Evolutionary conservation across 1,140 invertebrate genomes (phyloP).

Genomic region (Meloidogyne exigua): DNA sequence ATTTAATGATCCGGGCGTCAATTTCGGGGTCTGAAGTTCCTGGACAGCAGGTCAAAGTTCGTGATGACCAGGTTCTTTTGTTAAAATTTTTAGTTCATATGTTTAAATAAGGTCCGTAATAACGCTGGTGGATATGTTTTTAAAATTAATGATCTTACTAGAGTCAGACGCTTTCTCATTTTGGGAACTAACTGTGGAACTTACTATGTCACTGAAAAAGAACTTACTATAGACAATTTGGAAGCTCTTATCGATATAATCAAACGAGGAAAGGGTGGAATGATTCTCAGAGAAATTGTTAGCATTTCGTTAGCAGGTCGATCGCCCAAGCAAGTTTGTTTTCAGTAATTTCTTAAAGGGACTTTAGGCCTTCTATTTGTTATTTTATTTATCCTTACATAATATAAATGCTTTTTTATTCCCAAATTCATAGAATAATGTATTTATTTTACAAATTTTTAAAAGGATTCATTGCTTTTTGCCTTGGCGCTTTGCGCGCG

Average conservation of each 20-base stretch:
- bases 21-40: neutral
- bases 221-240: slow-evolving; percentile 61
- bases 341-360: neutral
- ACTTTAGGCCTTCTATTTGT: too few relatives aligned
- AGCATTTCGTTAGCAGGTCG: slow-evolving; percentile 62
- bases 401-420: too few relatives aligned
- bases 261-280: slow-evolving; percentile 52
- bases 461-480: slow-evolving; percentile 53
- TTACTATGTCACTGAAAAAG: slow-evolving; percentile 56
- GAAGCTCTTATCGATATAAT: slow-evolving; percentile 59
- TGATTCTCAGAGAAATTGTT: slow-evolving; percentile 59
- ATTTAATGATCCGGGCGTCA: neutral
- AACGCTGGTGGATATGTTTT: slow-evolving; percentile 64
- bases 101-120: slow-evolving; percentile 52
- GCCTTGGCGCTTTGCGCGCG: slow-evolving; percentile 64
- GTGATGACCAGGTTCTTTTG: neutral
- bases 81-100: neutral
- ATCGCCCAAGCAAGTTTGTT: slow-evolving; percentile 46
- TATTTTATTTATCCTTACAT: too few relatives aligned
- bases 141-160: slow-evolving; percentile 58
- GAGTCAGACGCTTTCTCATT: slow-evolving; percentile 64
- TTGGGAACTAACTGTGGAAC: slow-evolving; percentile 59
- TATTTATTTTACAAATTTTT: slow-evolving; percentile 30
- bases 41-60: neutral
- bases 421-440: too few relatives aligned